phyloP scores from a whole-genome alignment of 2,888 invertebrate genomes.

The Erebia ligea region DNA sequence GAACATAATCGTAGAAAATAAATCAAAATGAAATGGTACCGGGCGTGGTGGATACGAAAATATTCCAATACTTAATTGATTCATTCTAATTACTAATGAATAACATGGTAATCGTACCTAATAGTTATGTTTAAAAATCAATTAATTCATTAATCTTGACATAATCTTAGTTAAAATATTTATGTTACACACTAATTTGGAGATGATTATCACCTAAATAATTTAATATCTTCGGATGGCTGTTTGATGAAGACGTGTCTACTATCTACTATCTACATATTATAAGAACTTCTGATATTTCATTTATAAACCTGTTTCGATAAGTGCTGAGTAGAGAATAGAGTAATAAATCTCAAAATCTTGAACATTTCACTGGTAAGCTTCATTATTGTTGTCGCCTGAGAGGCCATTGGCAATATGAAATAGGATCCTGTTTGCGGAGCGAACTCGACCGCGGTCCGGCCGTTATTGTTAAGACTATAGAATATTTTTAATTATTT shows the following conservation, averaged over 20 bases:
- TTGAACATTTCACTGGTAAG: constrained; percentile 25
- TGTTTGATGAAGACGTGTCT: background rate
- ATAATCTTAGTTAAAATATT: constrained; percentile 1
- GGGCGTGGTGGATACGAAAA: background rate
- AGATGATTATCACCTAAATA: background rate
- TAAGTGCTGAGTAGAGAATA: constrained; percentile 4
- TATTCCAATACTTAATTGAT: background rate
- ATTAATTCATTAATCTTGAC: background rate
- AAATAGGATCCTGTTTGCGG: constrained; percentile 62
- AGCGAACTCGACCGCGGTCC: constrained; percentile 35
- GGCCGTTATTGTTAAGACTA: constrained; percentile 19
- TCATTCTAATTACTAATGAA: background rate
- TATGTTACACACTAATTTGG: background rate
- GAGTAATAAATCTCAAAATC: constrained; percentile 21
- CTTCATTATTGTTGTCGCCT: constrained; percentile 32
- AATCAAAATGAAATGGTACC: background rate
- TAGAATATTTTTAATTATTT: constrained; percentile 15
- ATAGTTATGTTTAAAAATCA: background rate
- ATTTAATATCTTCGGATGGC: background rate
- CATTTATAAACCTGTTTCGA: constrained; percentile 2
- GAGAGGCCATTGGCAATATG: constrained; percentile 44
- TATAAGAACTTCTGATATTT: background rate
- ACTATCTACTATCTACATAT: background rate
- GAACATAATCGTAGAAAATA: background rate
- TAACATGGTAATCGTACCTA: constrained; percentile 1